Evolutionary conservation across 2,888 invertebrate species (phyloP), one percentile per base, ranked within the genome.

Genomic region (Tenthredo livida): DNA sequence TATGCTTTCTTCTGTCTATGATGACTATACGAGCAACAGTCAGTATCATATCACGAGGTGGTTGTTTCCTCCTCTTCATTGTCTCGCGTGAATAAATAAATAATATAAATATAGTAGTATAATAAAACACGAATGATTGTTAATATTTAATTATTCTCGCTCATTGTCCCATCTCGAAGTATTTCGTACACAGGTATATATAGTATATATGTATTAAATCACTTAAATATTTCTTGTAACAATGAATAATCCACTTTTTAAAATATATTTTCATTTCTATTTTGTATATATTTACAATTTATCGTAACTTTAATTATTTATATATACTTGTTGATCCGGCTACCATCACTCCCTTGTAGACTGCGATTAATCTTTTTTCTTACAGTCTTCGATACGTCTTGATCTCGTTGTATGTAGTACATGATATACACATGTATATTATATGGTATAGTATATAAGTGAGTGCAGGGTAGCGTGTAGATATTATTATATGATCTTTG

Each of bases 241-340:
- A 80, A 80, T 80, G 9, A 73, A 43, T 80, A 21, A 40, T 61
- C 40, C 40, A 80, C 21, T 61, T 83, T 80, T 83, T 83, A 67
- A 67, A 67, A 67, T 83, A 67, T 67, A 83, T 83, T 29, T 61
- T 43, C 67, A 82, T 82, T 84, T 84, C 65, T 65, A 43, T 84
- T 75, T 84, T 77, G 33, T 77, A 85, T 85, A 80, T 85, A 85
- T 85, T 85, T 85, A 85, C 85, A 85, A 82, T 85, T 85, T 85
- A 70, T 72, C 82, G 82, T 85, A 75, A 72, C 29, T 73, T 72
- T 84, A 84, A 65, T 67, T 65, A 83, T 43, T 43, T 67, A 83
- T 47, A 47, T 65, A 83, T 83, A 67, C 40, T 37, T 33, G 47
- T 47, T 65, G 82, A 77, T 77, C 77, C 77, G 25, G 54, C 54